A percentile compares a stretch with the other conserved stretches of the same genome.
Conservation (phyloP, 2,888 invertebrate species). For the Campoplex nolae region DNA sequence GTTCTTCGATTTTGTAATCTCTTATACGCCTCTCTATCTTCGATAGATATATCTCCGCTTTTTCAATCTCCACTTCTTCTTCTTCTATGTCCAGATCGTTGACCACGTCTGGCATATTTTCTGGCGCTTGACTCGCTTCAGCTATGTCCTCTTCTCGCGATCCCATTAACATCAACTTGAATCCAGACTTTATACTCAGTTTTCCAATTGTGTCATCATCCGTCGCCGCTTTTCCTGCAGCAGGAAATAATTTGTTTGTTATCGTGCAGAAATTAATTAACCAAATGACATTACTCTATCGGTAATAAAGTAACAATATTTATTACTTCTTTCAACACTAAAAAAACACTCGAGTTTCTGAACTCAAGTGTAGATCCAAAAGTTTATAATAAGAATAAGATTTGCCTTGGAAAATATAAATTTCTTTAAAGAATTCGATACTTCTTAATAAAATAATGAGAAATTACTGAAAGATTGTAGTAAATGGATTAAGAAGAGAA, state of each 20-base stretch:
- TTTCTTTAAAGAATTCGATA: too few relatives aligned
- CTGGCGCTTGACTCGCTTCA: constrained; percentile 92
- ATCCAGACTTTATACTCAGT: constrained; percentile 93
- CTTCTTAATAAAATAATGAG: too few relatives aligned
- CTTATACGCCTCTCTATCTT: constrained; percentile 94
- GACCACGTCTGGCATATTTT: constrained; percentile 93
- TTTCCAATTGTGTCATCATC: constrained; percentile 92
- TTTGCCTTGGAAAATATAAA: too few relatives aligned
- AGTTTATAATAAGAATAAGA: too few relatives aligned
- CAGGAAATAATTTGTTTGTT: constrained; percentile 5
- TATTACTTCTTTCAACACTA: too few relatives aligned
- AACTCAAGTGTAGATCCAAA: too few relatives aligned
- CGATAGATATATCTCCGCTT: constrained; percentile 89
- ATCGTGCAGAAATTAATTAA: background rate
- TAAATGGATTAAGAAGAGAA: too few relatives aligned
- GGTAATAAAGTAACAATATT: too few relatives aligned
- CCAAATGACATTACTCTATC: too few relatives aligned
- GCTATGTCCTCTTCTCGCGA: constrained; percentile 96
- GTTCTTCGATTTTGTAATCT: constrained; percentile 92
- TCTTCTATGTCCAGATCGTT: constrained; percentile 97
- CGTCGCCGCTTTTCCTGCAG: constrained; percentile 92
- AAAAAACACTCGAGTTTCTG: too few relatives aligned
- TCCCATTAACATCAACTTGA: constrained; percentile 99
- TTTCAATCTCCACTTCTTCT: constrained; percentile 90
- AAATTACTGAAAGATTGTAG: too few relatives aligned